These are phyloP conservation scores for Drosophila gaucha DNA, from an alignment of 2,888 invertebrate species.

Conservation along the genomic window DNA sequence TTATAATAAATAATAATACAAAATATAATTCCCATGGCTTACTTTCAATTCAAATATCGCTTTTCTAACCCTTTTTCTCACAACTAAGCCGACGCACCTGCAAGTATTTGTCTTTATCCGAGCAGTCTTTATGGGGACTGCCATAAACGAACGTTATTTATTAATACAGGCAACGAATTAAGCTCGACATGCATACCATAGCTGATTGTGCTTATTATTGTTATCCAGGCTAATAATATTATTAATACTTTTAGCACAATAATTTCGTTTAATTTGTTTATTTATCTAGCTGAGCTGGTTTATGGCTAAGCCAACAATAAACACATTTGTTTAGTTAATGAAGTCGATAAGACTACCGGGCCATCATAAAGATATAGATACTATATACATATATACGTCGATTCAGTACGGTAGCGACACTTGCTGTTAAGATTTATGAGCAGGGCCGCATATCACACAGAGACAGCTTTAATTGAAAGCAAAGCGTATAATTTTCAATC, in stretches of 20 bases:
- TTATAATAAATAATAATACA: neutral
- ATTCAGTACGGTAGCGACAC: conserved; percentile 49
- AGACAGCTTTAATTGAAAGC: conserved; percentile 76
- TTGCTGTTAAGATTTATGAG: conserved; percentile 64
- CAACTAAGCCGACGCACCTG: conserved; percentile 14
- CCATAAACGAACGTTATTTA: conserved; percentile 40
- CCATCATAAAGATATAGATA: conserved; percentile 69
- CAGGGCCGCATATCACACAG: conserved; percentile 41
- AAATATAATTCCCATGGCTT: neutral
- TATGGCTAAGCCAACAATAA: conserved; percentile 48
- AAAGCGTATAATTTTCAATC: conserved; percentile 77
- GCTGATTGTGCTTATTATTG: conserved; percentile 40
- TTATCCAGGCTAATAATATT: conserved; percentile 46
- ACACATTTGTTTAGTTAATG: conserved; percentile 77
- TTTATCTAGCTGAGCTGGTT: conserved; percentile 62
- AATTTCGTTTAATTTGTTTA: conserved; percentile 76
- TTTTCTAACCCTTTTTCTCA: conserved; percentile 1
- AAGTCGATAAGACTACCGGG: conserved; percentile 74
- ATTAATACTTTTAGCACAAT: conserved; percentile 72
- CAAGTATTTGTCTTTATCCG: neutral
- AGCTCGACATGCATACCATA: neutral
- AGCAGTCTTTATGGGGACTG: conserved; percentile 11
- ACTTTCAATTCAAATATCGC: neutral
- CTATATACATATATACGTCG: conserved; percentile 5
- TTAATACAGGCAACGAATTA: conserved; percentile 20